These are phyloP conservation scores for Schizopygopsis pylzovi DNA, from an alignment of 2,797 vertebrate species.

Conservation along the genomic window DNA sequence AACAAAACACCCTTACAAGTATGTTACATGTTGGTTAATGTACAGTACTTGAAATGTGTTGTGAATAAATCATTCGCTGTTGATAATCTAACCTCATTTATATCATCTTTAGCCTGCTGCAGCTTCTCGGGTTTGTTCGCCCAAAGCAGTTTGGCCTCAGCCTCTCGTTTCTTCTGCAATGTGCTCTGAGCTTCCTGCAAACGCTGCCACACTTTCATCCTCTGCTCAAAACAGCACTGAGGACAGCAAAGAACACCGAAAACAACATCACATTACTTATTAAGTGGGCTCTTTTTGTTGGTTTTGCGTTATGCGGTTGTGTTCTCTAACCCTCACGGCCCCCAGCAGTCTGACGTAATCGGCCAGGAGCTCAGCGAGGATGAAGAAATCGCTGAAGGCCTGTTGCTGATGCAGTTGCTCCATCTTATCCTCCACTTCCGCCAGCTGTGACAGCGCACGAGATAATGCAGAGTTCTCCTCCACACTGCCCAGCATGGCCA, in stretches of 20 bases:
- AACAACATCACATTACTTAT: background rate
- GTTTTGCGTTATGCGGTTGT: background rate
- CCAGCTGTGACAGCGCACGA: conserved; percentile 92
- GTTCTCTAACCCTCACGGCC: conserved; percentile 82
- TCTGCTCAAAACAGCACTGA: conserved; percentile 94
- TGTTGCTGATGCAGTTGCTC: conserved; percentile 96
- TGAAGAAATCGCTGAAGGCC: conserved; percentile 92
- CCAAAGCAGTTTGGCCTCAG: conserved; percentile 93
- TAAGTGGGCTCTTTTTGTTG: background rate
- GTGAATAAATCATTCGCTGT: background rate
- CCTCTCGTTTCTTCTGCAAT: conserved; percentile 95
- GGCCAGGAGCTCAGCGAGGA: conserved; percentile 89
- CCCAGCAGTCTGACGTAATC: conserved; percentile 94
- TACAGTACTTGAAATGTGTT: background rate
- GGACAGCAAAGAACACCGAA: conserved; percentile 34
- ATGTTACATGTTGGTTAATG: background rate
- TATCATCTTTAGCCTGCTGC: conserved; percentile 96
- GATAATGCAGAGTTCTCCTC: conserved; percentile 97
- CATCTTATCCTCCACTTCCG: conserved; percentile 97
- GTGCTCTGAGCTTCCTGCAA: conserved; percentile 93
- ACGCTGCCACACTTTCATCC: conserved; percentile 92
- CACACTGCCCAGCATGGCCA: conserved; percentile 95
- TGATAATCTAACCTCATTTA: conserved; percentile 81
- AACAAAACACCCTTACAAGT: background rate
- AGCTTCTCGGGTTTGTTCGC: conserved; percentile 96